These are phyloP conservation scores for Lampris incognitus DNA, from an alignment of 2,113 vertebrate genomes.

Conservation along the genomic window DNA sequence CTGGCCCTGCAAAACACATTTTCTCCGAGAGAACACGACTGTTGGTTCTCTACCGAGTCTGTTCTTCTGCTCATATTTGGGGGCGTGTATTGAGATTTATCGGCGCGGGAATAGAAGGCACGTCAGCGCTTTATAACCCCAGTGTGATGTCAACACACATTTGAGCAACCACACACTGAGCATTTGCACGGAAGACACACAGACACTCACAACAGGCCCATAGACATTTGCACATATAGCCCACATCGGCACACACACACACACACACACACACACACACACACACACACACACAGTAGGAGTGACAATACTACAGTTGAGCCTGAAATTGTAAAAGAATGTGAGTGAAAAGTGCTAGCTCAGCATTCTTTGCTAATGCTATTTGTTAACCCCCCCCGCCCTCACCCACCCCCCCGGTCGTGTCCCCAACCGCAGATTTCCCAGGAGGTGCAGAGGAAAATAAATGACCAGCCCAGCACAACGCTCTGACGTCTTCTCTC, in stretches of 20 bases:
- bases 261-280: slow-evolving; percentile 1
- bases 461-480: slow-evolving; percentile 38
- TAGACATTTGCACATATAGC: background rate
- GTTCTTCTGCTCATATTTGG: slow-evolving; percentile 32
- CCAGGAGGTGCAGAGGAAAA: slow-evolving; percentile 57
- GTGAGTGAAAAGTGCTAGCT: slow-evolving; percentile 61
- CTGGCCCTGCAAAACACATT: slow-evolving; percentile 13
- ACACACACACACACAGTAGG: background rate
- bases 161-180: background rate
- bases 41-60: slow-evolving; percentile 8
- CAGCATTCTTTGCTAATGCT: slow-evolving; percentile 70
- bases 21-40: slow-evolving; percentile 16
- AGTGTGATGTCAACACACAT: slow-evolving; percentile 50
- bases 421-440: slow-evolving; percentile 63
- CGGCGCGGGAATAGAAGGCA: slow-evolving; percentile 25
- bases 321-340: slow-evolving; percentile 31
- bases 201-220: background rate
- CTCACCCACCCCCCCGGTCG: slow-evolving; percentile 36
- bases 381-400: slow-evolving; percentile 59
- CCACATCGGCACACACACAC: background rate
- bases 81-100: slow-evolving; percentile 60
- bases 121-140: slow-evolving; percentile 51
- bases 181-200: background rate
- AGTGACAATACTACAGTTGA: background rate
- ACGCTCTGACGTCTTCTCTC: slow-evolving; percentile 15